A percentile compares a stretch with the other conserved stretches of the same genome.
Evolutionary conservation across 2,113 vertebrate genomes (phyloP).

Genomic region (Hipposideros armiger): DNA sequence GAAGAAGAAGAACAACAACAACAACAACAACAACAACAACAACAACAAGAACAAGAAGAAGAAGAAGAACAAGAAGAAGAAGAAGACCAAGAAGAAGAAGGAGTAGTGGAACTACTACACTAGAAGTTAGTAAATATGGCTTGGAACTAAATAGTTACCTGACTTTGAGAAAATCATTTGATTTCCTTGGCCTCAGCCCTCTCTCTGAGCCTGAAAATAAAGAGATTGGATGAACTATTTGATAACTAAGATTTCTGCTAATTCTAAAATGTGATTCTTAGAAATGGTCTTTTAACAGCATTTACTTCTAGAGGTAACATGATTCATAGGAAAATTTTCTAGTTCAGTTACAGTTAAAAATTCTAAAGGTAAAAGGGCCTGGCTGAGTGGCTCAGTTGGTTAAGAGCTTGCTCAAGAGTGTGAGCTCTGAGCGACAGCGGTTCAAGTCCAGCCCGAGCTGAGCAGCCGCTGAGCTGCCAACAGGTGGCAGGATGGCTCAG

Average conservation of each 20-base stretch:
- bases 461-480: too few relatives aligned
- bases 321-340: neutral
- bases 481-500: too few relatives aligned
- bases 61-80: too few relatives aligned
- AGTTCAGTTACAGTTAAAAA: neutral
- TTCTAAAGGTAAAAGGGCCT: neutral
- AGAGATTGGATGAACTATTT: neutral
- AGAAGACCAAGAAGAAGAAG: too few relatives aligned
- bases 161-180: conserved; percentile 16
- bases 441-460: too few relatives aligned
- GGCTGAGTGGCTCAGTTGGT: too few relatives aligned
- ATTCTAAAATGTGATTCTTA: neutral
- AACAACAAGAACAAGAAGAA: too few relatives aligned
- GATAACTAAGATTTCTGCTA: neutral
- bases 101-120: too few relatives aligned
- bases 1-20: too few relatives aligned
- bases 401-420: too few relatives aligned
- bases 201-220: neutral
- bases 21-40: too few relatives aligned
- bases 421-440: too few relatives aligned
- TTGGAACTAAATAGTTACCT: neutral
- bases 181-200: neutral
- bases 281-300: neutral
- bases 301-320: neutral
- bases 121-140: neutral